A percentile compares a stretch with the other conserved stretches of the same genome.
These are phyloP conservation scores for Sylvia atricapilla DNA, from an alignment of 2,113 vertebrate genomes.

Conservation along the genomic window DNA sequence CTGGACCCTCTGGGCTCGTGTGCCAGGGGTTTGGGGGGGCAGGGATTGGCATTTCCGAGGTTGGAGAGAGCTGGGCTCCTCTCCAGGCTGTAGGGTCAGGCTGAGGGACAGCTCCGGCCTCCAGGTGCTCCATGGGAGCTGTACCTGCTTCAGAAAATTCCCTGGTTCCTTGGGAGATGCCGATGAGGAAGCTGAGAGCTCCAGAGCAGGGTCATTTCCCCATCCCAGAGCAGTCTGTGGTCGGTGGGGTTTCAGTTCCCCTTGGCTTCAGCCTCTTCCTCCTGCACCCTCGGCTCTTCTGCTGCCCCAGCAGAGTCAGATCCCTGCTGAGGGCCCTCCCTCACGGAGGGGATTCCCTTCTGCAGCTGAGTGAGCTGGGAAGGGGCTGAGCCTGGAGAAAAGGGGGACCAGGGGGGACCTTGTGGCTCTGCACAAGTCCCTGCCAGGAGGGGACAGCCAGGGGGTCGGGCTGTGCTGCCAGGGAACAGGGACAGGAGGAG, in stretches of 20 bases:
- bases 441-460: neutral
- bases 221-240: neutral
- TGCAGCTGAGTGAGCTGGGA: neutral
- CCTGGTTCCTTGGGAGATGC: rapidly evolving
- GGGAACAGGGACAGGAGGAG: neutral
- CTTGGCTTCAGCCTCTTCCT: neutral
- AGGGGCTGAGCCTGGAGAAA: neutral
- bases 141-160: neutral
- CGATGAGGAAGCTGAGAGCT: rapidly evolving
- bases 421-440: neutral
- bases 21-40: neutral
- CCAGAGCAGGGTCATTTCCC: neutral
- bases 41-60: neutral
- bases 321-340: neutral
- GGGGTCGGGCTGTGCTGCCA: neutral
- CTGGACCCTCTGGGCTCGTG: neutral
- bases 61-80: neutral
- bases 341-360: neutral
- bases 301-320: neutral
- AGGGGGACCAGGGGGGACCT: neutral
- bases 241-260: neutral
- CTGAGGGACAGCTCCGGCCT: neutral
- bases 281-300: rapidly evolving
- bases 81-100: neutral
- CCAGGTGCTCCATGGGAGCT: rapidly evolving